A percentile compares a stretch with the other conserved stretches of the same genome.
These are phyloP conservation scores for Metacarcinus magister DNA, from an alignment of 2,888 invertebrate species.

Conservation along the genomic window DNA sequence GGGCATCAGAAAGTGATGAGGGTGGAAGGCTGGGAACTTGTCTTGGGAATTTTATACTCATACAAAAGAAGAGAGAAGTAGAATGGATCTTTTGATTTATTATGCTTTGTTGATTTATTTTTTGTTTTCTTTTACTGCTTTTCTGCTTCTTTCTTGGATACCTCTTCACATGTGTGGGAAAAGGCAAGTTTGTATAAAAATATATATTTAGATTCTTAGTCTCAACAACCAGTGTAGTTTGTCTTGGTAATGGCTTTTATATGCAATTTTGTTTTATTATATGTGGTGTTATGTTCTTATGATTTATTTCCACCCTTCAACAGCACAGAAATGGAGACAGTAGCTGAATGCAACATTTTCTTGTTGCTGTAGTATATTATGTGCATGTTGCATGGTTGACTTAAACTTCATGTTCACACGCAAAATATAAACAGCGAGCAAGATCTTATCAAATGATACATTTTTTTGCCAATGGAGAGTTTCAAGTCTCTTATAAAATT, in stretches of 20 bases:
- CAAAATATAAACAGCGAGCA: neutral
- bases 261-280: neutral
- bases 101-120: neutral
- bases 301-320: neutral
- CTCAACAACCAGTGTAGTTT: neutral
- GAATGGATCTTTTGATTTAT: neutral
- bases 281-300: neutral
- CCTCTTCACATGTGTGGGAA: neutral
- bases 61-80: neutral
- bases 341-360: slow-evolving; percentile 36
- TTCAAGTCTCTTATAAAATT: neutral
- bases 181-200: neutral
- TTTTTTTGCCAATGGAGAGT: neutral
- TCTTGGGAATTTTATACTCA: neutral
- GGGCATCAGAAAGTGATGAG: neutral
- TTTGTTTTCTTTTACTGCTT: neutral
- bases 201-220: neutral
- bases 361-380: neutral
- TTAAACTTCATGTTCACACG: neutral
- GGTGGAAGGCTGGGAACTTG: neutral
- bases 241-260: neutral
- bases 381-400: slow-evolving; percentile 42
- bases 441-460: neutral
- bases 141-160: neutral
- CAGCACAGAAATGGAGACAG: slow-evolving; percentile 8